These are phyloP conservation scores for Cebuella pygmaea DNA, from an alignment of 2,797 vertebrate genomes.

Conservation along the genomic window DNA sequence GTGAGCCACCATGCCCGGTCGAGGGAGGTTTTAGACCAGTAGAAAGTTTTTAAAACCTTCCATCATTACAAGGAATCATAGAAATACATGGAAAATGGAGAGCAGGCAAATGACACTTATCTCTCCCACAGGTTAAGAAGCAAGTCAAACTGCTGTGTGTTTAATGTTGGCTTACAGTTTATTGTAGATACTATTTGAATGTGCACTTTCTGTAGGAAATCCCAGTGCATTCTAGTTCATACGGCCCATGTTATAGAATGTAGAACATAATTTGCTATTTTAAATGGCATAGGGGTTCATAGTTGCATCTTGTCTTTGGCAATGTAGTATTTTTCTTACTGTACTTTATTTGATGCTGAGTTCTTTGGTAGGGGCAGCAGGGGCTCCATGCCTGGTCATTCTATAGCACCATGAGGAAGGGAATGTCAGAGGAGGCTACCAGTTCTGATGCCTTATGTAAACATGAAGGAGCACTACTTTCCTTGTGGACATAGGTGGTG, in stretches of 20 bases:
- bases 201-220: neutral
- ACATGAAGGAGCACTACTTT: neutral
- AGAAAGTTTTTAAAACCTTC: neutral
- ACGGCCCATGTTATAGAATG: neutral
- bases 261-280: neutral
- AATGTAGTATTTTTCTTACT: neutral
- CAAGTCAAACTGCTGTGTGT: neutral
- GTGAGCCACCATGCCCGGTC: neutral
- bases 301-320: neutral
- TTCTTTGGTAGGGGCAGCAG: neutral
- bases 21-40: neutral
- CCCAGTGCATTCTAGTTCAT: neutral
- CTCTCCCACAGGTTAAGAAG: neutral
- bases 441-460: neutral
- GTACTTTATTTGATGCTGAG: neutral
- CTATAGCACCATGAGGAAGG: neutral
- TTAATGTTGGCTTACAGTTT: neutral
- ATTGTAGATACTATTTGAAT: neutral
- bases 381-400: neutral
- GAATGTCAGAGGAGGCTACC: accelerated
- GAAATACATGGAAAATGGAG: neutral
- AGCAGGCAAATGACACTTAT: neutral
- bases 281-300: neutral
- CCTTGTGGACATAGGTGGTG: neutral
- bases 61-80: neutral